Conservation (phyloP, 2,888 invertebrate species). For the Sphaerophoria taeniata region DNA sequence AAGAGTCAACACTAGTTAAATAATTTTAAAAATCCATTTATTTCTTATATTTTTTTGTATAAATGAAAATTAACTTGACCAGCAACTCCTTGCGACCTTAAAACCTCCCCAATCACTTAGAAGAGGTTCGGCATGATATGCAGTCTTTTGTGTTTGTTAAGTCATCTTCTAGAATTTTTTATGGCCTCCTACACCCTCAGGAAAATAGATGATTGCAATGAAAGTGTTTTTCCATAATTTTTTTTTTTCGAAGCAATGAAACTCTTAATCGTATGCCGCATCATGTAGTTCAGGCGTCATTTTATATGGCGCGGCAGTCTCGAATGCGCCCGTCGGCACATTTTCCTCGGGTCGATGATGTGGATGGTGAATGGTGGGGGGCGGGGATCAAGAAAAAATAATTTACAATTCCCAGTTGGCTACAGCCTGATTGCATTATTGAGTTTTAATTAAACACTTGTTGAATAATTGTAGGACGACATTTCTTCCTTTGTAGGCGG, state of each 20-base stretch:
- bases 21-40: neutral
- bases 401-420: constrained; percentile 55
- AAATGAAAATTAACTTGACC: constrained; percentile 20
- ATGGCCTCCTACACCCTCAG: neutral
- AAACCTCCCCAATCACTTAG: constrained; percentile 28
- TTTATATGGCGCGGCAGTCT: too few relatives aligned
- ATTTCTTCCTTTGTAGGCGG: neutral
- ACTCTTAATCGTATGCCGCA: neutral
- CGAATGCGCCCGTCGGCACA: too few relatives aligned
- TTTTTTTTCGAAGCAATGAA: neutral
- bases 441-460: constrained; percentile 65
- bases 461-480: neutral
- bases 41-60: constrained; percentile 17
- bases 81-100: too few relatives aligned
- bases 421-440: constrained; percentile 58
- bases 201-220: constrained; percentile 6
- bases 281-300: neutral
- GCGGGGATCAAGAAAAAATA: constrained; percentile 25
- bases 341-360: neutral
- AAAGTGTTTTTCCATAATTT: neutral
- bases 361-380: neutral
- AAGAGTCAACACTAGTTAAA: too few relatives aligned
- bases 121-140: neutral
- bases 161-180: constrained; percentile 6
- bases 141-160: constrained; percentile 35